Conservation (phyloP, 2,113 vertebrate genomes). For the Ovis canadensis region DNA sequence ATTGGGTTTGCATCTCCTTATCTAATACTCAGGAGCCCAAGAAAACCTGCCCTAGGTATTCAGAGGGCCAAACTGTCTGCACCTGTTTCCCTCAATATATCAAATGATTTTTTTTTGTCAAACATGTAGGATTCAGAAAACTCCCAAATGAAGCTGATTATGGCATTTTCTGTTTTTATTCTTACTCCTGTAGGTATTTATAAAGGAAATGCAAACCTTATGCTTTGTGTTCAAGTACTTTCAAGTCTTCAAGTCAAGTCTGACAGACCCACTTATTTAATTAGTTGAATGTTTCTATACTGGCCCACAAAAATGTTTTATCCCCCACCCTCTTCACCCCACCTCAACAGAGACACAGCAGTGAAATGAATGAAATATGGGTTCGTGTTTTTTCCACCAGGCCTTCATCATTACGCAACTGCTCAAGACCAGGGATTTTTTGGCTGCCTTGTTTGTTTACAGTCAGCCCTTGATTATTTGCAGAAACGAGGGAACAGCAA, state of each 20-base stretch:
- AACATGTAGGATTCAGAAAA: slow-evolving; percentile 18
- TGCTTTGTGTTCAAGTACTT: neutral
- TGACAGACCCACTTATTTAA: slow-evolving; percentile 3
- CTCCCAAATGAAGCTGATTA: neutral
- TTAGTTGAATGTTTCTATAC: neutral
- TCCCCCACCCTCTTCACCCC: neutral
- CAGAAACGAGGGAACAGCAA: neutral
- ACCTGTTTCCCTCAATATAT: neutral
- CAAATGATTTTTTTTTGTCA: slow-evolving; percentile 11
- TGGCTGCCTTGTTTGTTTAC: slow-evolving; percentile 31
- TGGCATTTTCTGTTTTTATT: slow-evolving; percentile 29
- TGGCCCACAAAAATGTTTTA: neutral
- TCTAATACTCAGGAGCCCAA: neutral
- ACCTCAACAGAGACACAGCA: neutral
- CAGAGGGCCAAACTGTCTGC: neutral
- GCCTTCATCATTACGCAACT: neutral
- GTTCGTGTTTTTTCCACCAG: neutral
- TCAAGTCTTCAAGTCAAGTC: slow-evolving; percentile 4
- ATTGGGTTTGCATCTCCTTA: neutral
- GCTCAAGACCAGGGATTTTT: neutral
- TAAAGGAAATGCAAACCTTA: slow-evolving; percentile 33
- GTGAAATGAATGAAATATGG: neutral
- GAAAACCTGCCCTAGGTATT: neutral
- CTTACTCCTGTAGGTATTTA: neutral
- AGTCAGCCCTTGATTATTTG: slow-evolving; percentile 10